Evolutionary conservation across 2,113 vertebrate genomes (phyloP).

Genomic region (Platycercus adscitus): DNA sequence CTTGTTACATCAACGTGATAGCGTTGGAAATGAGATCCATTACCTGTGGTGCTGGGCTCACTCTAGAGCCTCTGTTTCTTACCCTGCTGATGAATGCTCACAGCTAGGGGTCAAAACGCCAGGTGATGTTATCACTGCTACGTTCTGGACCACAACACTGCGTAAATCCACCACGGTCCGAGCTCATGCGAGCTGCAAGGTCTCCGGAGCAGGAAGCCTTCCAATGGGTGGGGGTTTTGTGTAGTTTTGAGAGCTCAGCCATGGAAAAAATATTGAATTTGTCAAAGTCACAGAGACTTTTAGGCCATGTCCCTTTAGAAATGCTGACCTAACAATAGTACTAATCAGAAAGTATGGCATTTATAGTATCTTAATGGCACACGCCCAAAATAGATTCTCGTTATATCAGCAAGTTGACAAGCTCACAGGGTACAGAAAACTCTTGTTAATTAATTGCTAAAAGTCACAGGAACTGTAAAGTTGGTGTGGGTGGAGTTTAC

Average conservation of each 20-base stretch:
- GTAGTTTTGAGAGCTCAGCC: not conserved
- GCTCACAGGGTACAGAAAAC: conserved; percentile 50
- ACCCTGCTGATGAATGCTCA: not conserved
- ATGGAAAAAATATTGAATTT: conserved; percentile 32
- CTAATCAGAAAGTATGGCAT: conserved; percentile 65
- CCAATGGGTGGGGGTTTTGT: not conserved
- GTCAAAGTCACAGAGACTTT: conserved; percentile 70
- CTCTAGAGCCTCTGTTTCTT: not conserved
- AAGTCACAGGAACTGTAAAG: conserved; percentile 67
- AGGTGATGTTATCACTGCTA: not conserved
- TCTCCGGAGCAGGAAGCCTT: not conserved
- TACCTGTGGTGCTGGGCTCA: not conserved
- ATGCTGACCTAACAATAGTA: conserved; percentile 64
- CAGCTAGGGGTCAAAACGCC: not conserved
- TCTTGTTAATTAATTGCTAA: conserved; percentile 72
- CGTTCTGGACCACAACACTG: not conserved
- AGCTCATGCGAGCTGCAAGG: not conserved
- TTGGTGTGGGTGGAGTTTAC: conserved; percentile 23
- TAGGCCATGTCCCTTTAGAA: conserved; percentile 68
- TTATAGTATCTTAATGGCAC: conserved; percentile 71
- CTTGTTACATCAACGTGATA: rapidly evolving
- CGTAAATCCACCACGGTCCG: not conserved
- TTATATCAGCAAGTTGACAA: conserved; percentile 69
- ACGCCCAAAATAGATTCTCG: conserved; percentile 63
- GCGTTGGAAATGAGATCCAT: not conserved